Evolutionary conservation across 2,113 vertebrate species (phyloP).

Genomic region (Hemichromis elongatus): DNA sequence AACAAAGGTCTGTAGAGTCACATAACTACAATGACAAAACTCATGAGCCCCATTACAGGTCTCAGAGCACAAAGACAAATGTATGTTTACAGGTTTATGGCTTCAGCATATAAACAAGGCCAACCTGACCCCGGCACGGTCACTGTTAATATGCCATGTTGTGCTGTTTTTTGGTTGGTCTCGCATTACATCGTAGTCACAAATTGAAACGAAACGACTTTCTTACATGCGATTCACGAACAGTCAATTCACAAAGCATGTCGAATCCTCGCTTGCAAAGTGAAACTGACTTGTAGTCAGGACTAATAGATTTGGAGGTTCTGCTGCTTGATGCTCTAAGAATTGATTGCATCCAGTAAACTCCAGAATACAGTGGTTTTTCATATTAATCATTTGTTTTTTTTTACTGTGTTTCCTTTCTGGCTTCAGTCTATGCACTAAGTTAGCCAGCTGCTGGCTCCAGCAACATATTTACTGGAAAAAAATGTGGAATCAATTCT

Average conservation of each 20-base stretch:
- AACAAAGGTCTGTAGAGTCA: neutral
- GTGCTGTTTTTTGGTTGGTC: conserved; percentile 12
- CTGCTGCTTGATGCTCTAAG: neutral
- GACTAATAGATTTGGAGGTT: neutral
- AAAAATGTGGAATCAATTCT: neutral
- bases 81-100: conserved; percentile 3
- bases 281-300: neutral
- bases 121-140: neutral
- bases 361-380: neutral
- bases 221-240: neutral
- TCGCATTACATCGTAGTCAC: neutral
- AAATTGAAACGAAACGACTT: neutral
- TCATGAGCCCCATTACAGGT: neutral
- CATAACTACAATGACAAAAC: neutral
- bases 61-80: neutral
- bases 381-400: neutral
- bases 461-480: neutral
- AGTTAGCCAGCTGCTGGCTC: neutral
- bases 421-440: neutral
- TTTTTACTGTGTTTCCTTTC: neutral
- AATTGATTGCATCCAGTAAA: neutral
- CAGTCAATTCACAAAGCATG: neutral
- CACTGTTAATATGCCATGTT: neutral
- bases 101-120: neutral
- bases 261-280: neutral